Percentiles rank a stretch among this genome's conserved stretches.
Conservation (phyloP, 2,888 invertebrate genomes). For the Willowsia nigromaculata region DNA sequence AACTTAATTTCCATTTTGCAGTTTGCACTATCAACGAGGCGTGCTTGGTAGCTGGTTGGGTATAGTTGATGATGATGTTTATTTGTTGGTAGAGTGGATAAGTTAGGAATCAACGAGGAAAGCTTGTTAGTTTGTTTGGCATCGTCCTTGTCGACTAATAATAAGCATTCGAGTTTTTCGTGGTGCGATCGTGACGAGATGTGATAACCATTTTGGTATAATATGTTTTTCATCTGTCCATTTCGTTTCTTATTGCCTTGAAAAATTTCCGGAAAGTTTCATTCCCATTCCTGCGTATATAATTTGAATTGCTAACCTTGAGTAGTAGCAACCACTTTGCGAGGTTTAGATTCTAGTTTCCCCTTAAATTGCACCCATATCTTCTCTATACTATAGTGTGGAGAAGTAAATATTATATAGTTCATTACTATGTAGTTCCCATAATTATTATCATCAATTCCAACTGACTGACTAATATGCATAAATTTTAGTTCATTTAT, state of each 20-base stretch:
- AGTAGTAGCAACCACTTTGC: neutral
- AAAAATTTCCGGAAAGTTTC: neutral
- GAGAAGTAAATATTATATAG: neutral
- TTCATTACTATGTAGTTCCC: neutral
- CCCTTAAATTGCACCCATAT: neutral
- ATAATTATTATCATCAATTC: conserved; percentile 39
- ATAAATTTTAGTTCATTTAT: conserved; percentile 30
- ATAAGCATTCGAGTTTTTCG: neutral
- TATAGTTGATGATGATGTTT: neutral
- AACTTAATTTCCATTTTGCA: neutral
- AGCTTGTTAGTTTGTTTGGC: neutral
- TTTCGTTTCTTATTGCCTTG: neutral
- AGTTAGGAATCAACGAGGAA: neutral
- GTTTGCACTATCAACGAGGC: neutral
- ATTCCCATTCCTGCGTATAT: neutral
- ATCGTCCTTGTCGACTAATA: neutral
- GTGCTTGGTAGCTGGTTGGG: neutral
- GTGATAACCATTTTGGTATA: conserved; percentile 50
- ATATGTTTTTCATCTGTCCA: neutral
- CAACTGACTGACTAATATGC: conserved; percentile 41
- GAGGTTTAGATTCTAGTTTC: neutral
- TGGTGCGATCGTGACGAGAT: conserved; percentile 37
- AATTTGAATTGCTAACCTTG: neutral
- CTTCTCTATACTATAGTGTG: neutral
- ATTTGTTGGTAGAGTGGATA: neutral